Evolutionary conservation across 2,113 vertebrate species (phyloP).

Genomic region (Salvelinus fontinalis): DNA sequence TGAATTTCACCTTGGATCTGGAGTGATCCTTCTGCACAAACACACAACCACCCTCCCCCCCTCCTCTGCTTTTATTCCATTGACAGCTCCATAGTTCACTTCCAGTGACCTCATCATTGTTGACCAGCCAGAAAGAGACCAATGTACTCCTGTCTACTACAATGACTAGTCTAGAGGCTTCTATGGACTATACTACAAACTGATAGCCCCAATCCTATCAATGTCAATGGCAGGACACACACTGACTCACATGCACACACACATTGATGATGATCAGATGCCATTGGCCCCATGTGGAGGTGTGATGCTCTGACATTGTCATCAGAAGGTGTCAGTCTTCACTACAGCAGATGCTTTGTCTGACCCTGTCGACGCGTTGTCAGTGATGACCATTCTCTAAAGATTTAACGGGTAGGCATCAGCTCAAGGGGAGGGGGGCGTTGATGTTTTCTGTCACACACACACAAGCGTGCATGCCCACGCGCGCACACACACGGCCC

Average conservation of each 20-base stretch:
- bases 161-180: slow-evolving; percentile 7
- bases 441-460: not conserved
- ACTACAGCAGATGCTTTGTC: slow-evolving; percentile 32
- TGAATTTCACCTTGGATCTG: no score
- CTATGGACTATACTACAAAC: slow-evolving; percentile 16
- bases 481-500: not conserved
- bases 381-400: slow-evolving; percentile 29
- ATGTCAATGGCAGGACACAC: not conserved
- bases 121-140: slow-evolving; percentile 2
- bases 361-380: slow-evolving; percentile 48
- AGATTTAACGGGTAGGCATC: slow-evolving; percentile 39
- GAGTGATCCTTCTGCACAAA: no score
- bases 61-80: slow-evolving; percentile 16
- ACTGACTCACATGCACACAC: no score
- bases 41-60: no score
- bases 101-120: slow-evolving; percentile 7
- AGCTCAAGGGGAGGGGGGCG: slow-evolving; percentile 8
- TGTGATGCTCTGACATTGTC: slow-evolving; percentile 20
- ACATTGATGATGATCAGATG: no score
- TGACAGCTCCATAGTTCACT: slow-evolving; percentile 10
- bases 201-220: slow-evolving; percentile 38
- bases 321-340: slow-evolving; percentile 40
- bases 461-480: not conserved
- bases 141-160: slow-evolving; percentile 24
- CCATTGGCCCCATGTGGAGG: slow-evolving; percentile 26